Evolutionary conservation across 2,797 vertebrate species (phyloP), one percentile per base, ranked within the genome.

Genomic region (Oreortyx pictus): DNA sequence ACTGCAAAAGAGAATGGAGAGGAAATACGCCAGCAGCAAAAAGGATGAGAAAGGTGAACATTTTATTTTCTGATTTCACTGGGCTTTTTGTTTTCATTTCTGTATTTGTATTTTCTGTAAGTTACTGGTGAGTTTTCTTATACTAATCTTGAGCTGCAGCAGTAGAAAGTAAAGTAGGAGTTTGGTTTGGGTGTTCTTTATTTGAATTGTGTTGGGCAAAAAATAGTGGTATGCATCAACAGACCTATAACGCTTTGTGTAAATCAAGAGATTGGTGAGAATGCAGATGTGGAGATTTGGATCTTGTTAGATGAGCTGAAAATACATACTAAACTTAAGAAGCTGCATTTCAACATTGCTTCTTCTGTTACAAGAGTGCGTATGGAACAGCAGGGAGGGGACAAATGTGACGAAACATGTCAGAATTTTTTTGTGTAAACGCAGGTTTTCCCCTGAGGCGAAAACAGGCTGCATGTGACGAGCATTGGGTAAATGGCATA

Each of bases 1-100:
- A 99, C 93, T 99, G 99, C 86, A 97, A 98, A 94, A 98, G 97
- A 77, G 99, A 99, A 95, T 99, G 99, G 99, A 98, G 98, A 97
- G 99, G 99, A 95, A 98, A 98, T 72, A 99, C 99, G 6, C 97
- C 98, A 82, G 99, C 98, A 96, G 99, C 99, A 80, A 97, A 97
- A 66, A 98, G 98, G 62, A 99, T 99, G 96, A 98, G 97, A 97
- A 99, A 99, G 98, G 99, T 99, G 75, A 59, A 37, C 6, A 14
- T 49, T 86, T 20, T 54, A 0, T 50, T 64, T 72, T n/a, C 19
- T 61, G 6, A 47, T 14, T 85, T 76, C 71, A 0, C 56, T 82
- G 10, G 52, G 8, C 11, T 39, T 68, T 56, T 65, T 49, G 2
- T 18, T 89, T 88, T 73, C 9, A 9, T 73, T 85, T 78, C 2